phyloP scores from a whole-genome alignment of 2,888 invertebrate genomes.

The Noctua janthina region DNA sequence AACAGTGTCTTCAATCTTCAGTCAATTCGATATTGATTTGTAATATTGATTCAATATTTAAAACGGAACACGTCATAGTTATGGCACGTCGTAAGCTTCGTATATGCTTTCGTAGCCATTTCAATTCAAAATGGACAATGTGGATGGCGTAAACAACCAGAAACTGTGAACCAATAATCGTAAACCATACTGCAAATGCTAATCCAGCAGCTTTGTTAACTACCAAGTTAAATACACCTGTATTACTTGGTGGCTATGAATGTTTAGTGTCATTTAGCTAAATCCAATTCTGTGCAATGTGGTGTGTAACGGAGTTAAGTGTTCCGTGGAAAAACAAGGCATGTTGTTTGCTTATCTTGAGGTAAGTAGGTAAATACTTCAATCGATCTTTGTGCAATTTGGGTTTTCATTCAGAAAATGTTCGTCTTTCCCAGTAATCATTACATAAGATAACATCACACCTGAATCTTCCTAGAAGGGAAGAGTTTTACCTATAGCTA shows the following conservation, averaged over 20 bases:
- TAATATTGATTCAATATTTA: background rate
- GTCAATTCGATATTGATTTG: no score
- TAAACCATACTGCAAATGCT: constrained; percentile 18
- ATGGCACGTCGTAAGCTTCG: no score
- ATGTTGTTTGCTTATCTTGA: background rate
- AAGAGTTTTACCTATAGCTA: background rate
- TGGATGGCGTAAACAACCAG: background rate
- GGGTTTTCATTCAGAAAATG: background rate
- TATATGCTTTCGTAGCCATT: background rate
- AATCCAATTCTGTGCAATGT: background rate
- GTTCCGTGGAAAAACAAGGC: background rate
- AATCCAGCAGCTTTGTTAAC: constrained; percentile 19
- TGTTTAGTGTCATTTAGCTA: background rate
- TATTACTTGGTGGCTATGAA: constrained; percentile 11
- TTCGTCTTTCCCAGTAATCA: background rate
- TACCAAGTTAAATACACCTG: background rate
- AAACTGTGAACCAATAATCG: constrained; percentile 16
- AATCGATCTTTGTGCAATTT: background rate
- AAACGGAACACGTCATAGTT: background rate
- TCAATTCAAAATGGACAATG: background rate
- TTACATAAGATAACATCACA: background rate
- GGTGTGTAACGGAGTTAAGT: background rate
- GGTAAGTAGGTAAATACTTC: background rate
- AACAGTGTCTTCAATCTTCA: no score
- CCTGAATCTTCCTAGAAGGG: background rate